These are phyloP conservation scores for Drosophila varians DNA, from an alignment of 1,140 invertebrate species.

Conservation along the genomic window DNA sequence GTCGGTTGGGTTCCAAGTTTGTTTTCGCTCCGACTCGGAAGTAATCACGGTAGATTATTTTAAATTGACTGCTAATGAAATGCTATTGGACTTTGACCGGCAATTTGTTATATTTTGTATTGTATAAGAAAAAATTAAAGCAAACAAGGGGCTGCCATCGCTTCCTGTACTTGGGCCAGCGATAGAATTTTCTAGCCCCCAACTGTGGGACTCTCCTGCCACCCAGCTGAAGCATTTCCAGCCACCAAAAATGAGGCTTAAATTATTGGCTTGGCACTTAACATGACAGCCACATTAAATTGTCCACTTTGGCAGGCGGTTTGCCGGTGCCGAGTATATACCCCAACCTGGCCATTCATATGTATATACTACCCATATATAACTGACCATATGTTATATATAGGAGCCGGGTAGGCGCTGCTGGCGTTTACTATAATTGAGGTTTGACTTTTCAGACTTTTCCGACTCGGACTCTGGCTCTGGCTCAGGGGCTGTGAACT, in stretches of 20 bases:
- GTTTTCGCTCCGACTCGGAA: constrained; percentile 40
- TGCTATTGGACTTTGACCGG: constrained; percentile 23
- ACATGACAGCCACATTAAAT: constrained; percentile 81
- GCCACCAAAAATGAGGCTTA: constrained; percentile 71
- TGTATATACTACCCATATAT: constrained; percentile 40
- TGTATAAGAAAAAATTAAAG: constrained; percentile 23
- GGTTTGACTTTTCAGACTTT: constrained; percentile 46
- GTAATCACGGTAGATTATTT: constrained; percentile 50
- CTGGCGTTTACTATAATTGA: constrained; percentile 67
- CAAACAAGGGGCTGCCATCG: constrained; percentile 2
- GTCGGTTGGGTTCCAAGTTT: constrained; percentile 21
- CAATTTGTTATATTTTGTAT: constrained; percentile 10
- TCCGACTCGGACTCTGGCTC: constrained; percentile 16
- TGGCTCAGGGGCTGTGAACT: constrained; percentile 44
- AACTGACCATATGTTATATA: constrained; percentile 25
- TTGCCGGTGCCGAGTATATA: constrained; percentile 55
- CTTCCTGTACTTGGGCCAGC: background rate
- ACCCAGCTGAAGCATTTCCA: constrained; percentile 69
- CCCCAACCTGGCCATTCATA: too few species aligned
- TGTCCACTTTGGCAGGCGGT: constrained; percentile 78
- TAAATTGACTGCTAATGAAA: constrained; percentile 47
- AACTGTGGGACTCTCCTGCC: constrained; percentile 40
- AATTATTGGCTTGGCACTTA: constrained; percentile 79
- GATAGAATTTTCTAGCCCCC: constrained; percentile 1
- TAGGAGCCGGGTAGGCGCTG: constrained; percentile 39